Percentiles rank a stretch among this genome's conserved stretches.
phyloP scores from a whole-genome alignment of 2,113 vertebrate species.

The Mus spicilegus region DNA sequence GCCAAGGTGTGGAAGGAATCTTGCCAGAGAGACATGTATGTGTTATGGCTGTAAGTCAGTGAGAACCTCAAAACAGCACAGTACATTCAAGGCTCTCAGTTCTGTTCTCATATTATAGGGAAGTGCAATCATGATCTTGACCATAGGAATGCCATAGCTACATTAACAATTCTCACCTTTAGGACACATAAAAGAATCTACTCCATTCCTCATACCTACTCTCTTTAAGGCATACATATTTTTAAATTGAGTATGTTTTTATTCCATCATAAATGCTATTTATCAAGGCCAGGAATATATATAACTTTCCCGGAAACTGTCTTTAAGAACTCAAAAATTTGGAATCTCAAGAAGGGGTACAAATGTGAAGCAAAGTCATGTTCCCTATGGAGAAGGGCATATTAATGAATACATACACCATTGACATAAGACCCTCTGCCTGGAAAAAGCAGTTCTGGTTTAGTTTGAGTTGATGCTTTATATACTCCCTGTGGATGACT shows the following conservation, averaged over 20 bases:
- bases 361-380: not conserved
- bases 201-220: not conserved
- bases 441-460: not conserved
- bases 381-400: not conserved
- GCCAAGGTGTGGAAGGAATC: too few relatives aligned
- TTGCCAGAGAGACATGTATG: not conserved
- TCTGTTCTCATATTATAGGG: not conserved
- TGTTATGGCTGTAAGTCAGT: not conserved
- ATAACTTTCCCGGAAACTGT: not conserved
- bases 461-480: not conserved
- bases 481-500: not conserved
- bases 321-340: not conserved
- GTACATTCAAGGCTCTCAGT: not conserved
- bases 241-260: not conserved
- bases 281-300: not conserved
- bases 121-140: not conserved
- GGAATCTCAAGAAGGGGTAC: not conserved
- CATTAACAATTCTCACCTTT: not conserved
- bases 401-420: not conserved
- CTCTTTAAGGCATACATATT: not conserved
- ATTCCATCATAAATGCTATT: not conserved
- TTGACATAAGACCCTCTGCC: not conserved
- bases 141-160: not conserved
- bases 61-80: not conserved
- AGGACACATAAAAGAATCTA: not conserved